These are phyloP conservation scores for Myiagra hebetior DNA, from an alignment of 2,113 vertebrate genomes.

Conservation along the genomic window DNA sequence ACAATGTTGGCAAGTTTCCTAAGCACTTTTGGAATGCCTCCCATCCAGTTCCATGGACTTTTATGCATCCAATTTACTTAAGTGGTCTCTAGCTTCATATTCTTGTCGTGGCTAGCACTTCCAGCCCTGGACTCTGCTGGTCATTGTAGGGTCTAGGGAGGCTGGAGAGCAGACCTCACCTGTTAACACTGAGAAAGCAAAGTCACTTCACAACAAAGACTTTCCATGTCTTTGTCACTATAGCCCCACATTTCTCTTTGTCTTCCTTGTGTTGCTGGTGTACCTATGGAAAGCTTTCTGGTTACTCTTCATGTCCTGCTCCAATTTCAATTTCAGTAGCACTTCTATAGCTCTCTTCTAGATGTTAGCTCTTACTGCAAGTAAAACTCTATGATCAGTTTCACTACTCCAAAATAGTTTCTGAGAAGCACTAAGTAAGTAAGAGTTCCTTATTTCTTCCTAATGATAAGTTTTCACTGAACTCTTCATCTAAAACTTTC, in stretches of 20 bases:
- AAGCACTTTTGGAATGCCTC: neutral
- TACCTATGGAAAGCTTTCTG: neutral
- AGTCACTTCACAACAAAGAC: neutral
- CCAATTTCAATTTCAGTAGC: neutral
- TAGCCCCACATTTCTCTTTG: neutral
- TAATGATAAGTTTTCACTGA: neutral
- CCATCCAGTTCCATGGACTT: neutral
- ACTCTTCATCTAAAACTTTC: conserved; percentile 8
- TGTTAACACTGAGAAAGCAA: neutral
- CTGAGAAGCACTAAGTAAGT: neutral
- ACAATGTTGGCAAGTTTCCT: neutral
- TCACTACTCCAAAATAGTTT: neutral
- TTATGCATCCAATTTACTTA: neutral
- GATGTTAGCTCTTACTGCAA: neutral
- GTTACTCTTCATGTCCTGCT: neutral
- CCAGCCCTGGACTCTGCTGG: neutral
- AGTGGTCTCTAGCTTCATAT: neutral
- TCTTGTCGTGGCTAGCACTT: neutral
- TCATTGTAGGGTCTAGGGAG: neutral
- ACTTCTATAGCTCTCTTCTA: neutral
- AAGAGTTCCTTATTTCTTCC: neutral
- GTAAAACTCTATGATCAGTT: neutral
- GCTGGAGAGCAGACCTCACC: neutral
- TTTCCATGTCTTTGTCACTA: neutral
- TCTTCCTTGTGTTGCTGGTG: neutral